phyloP scores from a whole-genome alignment of 1,140 invertebrate species.

The Drosophila persimilis region DNA sequence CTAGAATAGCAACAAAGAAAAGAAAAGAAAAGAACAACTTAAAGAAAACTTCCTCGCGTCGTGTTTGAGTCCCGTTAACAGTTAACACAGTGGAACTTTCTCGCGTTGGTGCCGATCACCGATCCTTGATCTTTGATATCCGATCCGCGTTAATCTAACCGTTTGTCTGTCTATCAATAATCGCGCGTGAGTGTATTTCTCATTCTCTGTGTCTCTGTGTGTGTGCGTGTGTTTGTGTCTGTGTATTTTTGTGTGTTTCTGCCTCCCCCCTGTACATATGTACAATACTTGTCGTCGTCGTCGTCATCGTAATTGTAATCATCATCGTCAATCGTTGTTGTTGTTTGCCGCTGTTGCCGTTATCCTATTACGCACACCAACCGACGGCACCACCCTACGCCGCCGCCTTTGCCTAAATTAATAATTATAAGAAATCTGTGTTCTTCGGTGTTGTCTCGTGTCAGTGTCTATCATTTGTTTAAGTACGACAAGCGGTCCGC shows the following conservation, averaged over 20 bases:
- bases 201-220: conserved; percentile 1
- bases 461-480: conserved; percentile 79
- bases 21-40: too few species aligned
- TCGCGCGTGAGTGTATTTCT: conserved; percentile 8
- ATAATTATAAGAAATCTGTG: conserved; percentile 73
- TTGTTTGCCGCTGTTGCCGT: conserved; percentile 57
- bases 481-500: conserved; percentile 75
- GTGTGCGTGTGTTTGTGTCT: background rate
- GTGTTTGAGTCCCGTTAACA: too few species aligned
- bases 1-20: too few species aligned
- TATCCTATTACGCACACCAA: conserved; percentile 48
- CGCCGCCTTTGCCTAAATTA: conserved; percentile 29
- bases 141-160: conserved; percentile 3
- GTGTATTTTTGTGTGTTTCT: conserved; percentile 29
- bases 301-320: conserved; percentile 20
- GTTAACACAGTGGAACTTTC: too few species aligned
- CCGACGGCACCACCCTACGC: conserved; percentile 5
- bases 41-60: too few species aligned
- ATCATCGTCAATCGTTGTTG: conserved; percentile 37
- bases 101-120: too few species aligned
- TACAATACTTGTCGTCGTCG: conserved; percentile 76
- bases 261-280: conserved; percentile 70
- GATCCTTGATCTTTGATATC: background rate
- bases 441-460: conserved; percentile 79
- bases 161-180: conserved; percentile 33